phyloP scores from a whole-genome alignment of 2,888 invertebrate genomes.

The Merodon equestris region DNA sequence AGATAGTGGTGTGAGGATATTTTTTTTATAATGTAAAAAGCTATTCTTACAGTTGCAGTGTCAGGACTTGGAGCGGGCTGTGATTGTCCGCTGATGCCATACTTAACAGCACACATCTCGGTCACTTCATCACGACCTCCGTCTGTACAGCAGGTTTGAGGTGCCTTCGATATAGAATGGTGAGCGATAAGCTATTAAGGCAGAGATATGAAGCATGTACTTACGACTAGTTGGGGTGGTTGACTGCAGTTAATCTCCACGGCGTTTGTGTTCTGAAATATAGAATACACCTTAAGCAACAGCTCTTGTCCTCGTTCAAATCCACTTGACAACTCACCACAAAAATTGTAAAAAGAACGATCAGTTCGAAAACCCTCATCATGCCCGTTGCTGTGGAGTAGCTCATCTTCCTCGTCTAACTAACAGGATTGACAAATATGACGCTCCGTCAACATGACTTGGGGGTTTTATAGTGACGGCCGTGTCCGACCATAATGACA shows the following conservation, averaged over 20 bases:
- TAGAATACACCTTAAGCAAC: neutral
- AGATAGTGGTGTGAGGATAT: neutral
- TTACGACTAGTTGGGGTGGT: slow-evolving; percentile 76
- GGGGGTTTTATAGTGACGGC: slow-evolving; percentile 43
- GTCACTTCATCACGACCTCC: slow-evolving; percentile 74
- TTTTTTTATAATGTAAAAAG: neutral
- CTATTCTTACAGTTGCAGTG: slow-evolving; percentile 72
- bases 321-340: slow-evolving; percentile 46
- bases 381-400: neutral
- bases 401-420: slow-evolving; percentile 19
- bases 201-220: slow-evolving; percentile 43
- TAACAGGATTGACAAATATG: slow-evolving; percentile 5
- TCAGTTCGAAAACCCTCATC: slow-evolving; percentile 7
- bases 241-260: slow-evolving; percentile 74
- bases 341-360: slow-evolving; percentile 21
- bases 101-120: slow-evolving; percentile 73
- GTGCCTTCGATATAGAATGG: slow-evolving; percentile 71
- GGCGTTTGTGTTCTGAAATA: slow-evolving; percentile 18
- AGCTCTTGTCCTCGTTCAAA: neutral
- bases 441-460: neutral
- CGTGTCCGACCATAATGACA: slow-evolving; percentile 25
- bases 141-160: slow-evolving; percentile 75
- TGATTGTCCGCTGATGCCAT: slow-evolving; percentile 70
- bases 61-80: slow-evolving; percentile 71
- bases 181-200: neutral